phyloP scores from a whole-genome alignment of 2,888 invertebrate genomes.

The Drosophila kuntzei region DNA sequence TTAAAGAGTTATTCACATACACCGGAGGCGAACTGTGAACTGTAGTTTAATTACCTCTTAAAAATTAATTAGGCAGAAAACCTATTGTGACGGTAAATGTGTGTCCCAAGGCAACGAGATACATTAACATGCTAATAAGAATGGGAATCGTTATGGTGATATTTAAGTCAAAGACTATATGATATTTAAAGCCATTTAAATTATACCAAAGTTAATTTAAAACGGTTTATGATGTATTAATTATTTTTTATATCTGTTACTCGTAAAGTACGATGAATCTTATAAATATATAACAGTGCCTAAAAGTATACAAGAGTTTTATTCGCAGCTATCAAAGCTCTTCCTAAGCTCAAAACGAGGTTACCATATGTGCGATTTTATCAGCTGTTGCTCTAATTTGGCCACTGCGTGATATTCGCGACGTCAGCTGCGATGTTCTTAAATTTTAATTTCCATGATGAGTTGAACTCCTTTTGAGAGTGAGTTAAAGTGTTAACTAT shows the following conservation, averaged over 20 bases:
- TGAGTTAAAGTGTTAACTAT: neutral
- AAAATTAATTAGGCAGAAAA: constrained; percentile 40
- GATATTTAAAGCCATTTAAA: neutral
- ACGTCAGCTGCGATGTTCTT: neutral
- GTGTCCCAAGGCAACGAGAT: neutral
- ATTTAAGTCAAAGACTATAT: neutral
- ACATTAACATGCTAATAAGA: neutral
- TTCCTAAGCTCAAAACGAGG: neutral
- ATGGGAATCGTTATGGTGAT: neutral
- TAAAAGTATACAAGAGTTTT: neutral
- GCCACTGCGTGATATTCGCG: neutral
- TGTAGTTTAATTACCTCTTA: constrained; percentile 27
- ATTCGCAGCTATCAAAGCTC: neutral
- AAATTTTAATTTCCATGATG: neutral
- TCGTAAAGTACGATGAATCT: no score
- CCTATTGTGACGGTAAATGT: constrained; percentile 6
- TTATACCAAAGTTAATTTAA: neutral
- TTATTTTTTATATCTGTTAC: no score
- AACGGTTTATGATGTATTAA: neutral
- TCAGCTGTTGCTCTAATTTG: neutral
- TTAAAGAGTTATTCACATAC: neutral
- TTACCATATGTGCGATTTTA: neutral
- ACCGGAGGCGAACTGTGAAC: constrained; percentile 9
- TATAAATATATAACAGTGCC: neutral
- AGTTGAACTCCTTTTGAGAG: neutral